phyloP scores from a whole-genome alignment of 2,797 vertebrate genomes.

The Falco novaeseelandiae region DNA sequence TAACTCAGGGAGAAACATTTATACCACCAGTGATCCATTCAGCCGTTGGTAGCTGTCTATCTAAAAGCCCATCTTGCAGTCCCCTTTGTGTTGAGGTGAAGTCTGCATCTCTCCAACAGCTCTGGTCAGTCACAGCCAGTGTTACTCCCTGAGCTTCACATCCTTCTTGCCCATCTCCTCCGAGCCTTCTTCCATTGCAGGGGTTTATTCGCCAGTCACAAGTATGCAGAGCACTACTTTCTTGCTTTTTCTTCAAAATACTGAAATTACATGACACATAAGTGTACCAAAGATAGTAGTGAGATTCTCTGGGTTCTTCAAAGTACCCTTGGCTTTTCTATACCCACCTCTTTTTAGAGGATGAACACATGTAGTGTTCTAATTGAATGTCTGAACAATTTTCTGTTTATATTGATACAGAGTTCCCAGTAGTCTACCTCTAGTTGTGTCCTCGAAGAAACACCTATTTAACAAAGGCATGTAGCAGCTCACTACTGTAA shows the following conservation, averaged over 20 bases:
- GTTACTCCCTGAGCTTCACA: neutral
- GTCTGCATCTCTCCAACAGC: neutral
- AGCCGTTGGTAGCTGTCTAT: neutral
- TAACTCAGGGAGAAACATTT: neutral
- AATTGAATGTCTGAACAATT: conserved; percentile 54
- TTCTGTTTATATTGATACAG: conserved; percentile 24
- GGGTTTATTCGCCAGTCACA: neutral
- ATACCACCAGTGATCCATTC: neutral
- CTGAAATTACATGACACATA: neutral
- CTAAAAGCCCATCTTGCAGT: neutral
- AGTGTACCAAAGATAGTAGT: neutral
- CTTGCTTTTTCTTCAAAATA: neutral
- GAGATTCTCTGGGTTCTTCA: neutral
- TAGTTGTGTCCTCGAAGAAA: conserved; percentile 55
- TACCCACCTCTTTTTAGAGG: neutral
- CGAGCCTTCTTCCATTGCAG: neutral
- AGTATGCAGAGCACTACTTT: neutral
- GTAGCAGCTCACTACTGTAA: conserved; percentile 36
- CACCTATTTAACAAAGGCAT: conserved; percentile 54
- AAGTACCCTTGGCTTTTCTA: neutral
- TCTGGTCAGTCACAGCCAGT: neutral
- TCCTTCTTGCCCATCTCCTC: neutral
- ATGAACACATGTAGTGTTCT: neutral
- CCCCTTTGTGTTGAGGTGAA: neutral
- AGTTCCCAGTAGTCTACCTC: conserved; percentile 30